Percentiles rank a stretch among this genome's conserved stretches.
These are phyloP conservation scores for Eilema sororculum DNA, from an alignment of 2,888 invertebrate genomes.

Conservation along the genomic window DNA sequence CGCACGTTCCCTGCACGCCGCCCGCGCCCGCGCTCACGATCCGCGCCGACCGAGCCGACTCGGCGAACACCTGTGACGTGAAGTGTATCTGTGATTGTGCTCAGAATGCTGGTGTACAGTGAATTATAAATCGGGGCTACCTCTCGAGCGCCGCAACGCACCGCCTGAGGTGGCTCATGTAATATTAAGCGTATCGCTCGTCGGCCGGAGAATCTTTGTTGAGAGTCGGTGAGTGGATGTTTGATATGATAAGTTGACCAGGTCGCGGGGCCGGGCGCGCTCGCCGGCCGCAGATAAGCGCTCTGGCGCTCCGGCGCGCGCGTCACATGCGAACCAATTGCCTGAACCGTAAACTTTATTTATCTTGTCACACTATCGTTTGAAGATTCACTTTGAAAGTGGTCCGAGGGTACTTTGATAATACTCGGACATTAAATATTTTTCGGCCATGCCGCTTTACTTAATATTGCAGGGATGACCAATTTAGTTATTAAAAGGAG, in stretches of 20 bases:
- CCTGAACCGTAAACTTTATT: slow-evolving; percentile 22
- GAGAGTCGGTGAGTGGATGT: slow-evolving; percentile 49
- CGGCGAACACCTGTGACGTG: slow-evolving; percentile 53
- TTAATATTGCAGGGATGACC: background rate
- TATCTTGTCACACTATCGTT: slow-evolving; percentile 12
- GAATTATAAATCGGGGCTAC: slow-evolving; percentile 67
- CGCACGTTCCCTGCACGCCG: slow-evolving; percentile 28
- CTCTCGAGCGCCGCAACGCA: slow-evolving; percentile 66
- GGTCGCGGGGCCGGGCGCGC: slow-evolving; percentile 23
- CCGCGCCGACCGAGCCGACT: slow-evolving; percentile 11
- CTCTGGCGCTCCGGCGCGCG: slow-evolving; percentile 28
- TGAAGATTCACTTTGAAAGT: background rate
- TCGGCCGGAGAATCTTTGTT: slow-evolving; percentile 45
- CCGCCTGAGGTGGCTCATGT: slow-evolving; percentile 71
- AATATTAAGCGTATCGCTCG: slow-evolving; percentile 53
- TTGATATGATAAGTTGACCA: slow-evolving; percentile 56
- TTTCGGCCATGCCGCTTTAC: background rate
- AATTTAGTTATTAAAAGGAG: slow-evolving; percentile 9
- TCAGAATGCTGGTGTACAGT: slow-evolving; percentile 63
- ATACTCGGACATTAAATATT: background rate
- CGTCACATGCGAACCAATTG: slow-evolving; percentile 29
- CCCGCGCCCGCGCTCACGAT: slow-evolving; percentile 16
- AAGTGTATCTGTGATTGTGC: slow-evolving; percentile 56
- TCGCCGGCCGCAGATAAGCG: slow-evolving; percentile 40
- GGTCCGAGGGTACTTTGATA: background rate